phyloP scores from a whole-genome alignment of 2,888 invertebrate genomes.

The Drosophila borealis region DNA sequence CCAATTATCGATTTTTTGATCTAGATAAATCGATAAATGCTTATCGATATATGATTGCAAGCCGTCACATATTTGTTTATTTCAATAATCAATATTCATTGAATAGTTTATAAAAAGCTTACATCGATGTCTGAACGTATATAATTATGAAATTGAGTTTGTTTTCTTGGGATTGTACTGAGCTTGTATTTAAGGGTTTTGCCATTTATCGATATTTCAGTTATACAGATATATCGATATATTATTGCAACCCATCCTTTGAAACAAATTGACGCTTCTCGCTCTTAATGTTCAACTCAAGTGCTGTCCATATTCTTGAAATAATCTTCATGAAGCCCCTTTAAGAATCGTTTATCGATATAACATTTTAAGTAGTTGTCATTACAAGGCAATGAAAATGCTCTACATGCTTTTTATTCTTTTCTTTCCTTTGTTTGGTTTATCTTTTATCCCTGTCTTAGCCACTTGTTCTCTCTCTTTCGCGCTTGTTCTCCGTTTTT shows the following conservation, averaged over 20 bases:
- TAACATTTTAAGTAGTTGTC: constrained; percentile 17
- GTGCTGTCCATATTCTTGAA: background rate
- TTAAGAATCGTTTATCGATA: constrained; percentile 18
- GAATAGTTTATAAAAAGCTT: too few relatives aligned
- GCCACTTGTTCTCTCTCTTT: background rate
- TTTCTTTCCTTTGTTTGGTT: background rate
- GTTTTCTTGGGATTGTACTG: too few relatives aligned
- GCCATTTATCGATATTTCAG: too few relatives aligned
- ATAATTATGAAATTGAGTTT: too few relatives aligned
- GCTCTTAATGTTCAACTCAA: background rate
- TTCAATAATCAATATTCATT: too few relatives aligned
- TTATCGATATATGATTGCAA: too few relatives aligned
- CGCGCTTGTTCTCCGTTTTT: background rate
- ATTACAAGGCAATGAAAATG: constrained; percentile 10
- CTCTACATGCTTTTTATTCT: background rate
- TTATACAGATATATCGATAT: background rate
- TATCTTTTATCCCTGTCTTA: constrained; percentile 7
- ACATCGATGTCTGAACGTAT: too few relatives aligned
- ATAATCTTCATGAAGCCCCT: background rate
- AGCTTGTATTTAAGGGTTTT: too few relatives aligned
- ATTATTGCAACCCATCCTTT: background rate
- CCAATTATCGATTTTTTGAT: too few relatives aligned
- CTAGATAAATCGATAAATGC: too few relatives aligned
- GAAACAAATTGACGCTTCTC: background rate
- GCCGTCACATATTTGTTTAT: too few relatives aligned